phyloP scores from a whole-genome alignment of 1,140 invertebrate genomes.

The Euwallacea similis region DNA sequence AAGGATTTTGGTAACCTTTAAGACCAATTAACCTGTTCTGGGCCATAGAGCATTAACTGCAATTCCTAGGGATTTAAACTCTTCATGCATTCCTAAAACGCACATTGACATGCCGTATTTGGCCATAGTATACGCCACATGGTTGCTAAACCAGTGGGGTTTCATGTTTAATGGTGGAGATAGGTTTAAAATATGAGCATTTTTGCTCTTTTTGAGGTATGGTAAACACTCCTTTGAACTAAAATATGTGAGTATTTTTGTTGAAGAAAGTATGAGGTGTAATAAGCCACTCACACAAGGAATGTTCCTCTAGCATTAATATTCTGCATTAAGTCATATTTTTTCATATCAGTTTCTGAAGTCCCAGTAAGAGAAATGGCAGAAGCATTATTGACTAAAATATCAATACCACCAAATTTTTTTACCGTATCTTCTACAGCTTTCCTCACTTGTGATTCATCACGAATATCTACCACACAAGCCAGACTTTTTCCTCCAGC shows the following conservation, averaged over 20 bases:
- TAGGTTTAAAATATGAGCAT: constrained; percentile 95
- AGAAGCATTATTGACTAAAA: constrained; percentile 94
- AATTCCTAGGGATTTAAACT: constrained; percentile 81
- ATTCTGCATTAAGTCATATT: constrained; percentile 91
- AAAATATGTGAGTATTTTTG: constrained; percentile 47
- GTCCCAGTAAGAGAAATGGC: constrained; percentile 93
- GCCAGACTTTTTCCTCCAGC: constrained; percentile 89
- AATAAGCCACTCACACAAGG: constrained; percentile 69
- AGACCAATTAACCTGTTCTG: constrained; percentile 69
- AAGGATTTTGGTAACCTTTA: neutral
- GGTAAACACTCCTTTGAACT: constrained; percentile 93
- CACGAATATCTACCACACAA: constrained; percentile 91
- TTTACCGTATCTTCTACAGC: constrained; percentile 88
- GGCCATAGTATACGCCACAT: constrained; percentile 97
- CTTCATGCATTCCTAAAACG: constrained; percentile 93
- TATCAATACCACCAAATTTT: constrained; percentile 96
- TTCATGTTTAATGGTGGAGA: constrained; percentile 93
- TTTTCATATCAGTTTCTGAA: constrained; percentile 89
- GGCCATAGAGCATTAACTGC: constrained; percentile 98
- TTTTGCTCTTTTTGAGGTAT: constrained; percentile 82
- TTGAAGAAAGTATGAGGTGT: no score
- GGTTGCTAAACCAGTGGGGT: constrained; percentile 87
- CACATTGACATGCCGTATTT: constrained; percentile 99
- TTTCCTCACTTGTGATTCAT: constrained; percentile 77
- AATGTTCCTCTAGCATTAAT: constrained; percentile 93